Evolutionary conservation across 92 coral and sea anemone genomes (phyloP).

Genomic region (Epizoanthus ramosus): DNA sequence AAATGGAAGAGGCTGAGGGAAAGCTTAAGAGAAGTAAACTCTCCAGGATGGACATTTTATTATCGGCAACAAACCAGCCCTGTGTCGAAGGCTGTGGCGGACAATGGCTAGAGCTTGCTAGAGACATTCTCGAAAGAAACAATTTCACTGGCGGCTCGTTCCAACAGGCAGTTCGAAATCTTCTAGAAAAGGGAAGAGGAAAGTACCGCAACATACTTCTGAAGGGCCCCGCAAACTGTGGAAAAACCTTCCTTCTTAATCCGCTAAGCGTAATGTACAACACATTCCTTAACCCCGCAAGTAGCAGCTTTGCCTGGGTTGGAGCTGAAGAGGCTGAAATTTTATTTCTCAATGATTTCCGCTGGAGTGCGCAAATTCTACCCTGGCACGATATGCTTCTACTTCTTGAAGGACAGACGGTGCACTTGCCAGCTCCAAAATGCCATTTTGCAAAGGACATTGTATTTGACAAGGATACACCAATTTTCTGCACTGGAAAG

Average conservation of each 20-base stretch:
- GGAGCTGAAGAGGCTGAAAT: too few species aligned
- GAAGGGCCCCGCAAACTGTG: constrained; percentile 49
- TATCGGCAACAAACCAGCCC: not conserved
- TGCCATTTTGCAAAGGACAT: constrained; percentile 20
- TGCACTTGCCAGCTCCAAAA: too few species aligned
- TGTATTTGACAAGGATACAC: constrained; percentile 29
- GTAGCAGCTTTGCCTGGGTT: constrained; percentile 26
- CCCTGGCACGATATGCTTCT: constrained; percentile 46
- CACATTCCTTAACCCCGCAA: constrained; percentile 44
- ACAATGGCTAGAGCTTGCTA: constrained; percentile 5
- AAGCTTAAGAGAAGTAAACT: constrained; percentile 12
- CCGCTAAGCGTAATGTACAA: constrained; percentile 14
- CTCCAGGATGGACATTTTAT: constrained; percentile 38
- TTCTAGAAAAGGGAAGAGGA: constrained; percentile 37
- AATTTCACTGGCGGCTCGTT: not conserved
- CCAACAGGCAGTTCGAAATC: constrained; percentile 18
- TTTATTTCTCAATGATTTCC: constrained; percentile 25
- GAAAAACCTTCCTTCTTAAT: constrained; percentile 47
- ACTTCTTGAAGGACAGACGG: constrained; percentile 37
- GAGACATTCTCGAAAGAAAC: constrained; percentile 18
- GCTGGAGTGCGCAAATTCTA: constrained; percentile 16
- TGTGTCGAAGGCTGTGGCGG: constrained; percentile 43
- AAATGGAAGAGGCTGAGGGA: constrained; percentile 31
- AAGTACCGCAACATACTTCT: constrained; percentile 50
- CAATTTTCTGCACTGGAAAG: too few species aligned